phyloP scores from a whole-genome alignment of 2,888 invertebrate species.

The Scaptomyza cyrtandrae region DNA sequence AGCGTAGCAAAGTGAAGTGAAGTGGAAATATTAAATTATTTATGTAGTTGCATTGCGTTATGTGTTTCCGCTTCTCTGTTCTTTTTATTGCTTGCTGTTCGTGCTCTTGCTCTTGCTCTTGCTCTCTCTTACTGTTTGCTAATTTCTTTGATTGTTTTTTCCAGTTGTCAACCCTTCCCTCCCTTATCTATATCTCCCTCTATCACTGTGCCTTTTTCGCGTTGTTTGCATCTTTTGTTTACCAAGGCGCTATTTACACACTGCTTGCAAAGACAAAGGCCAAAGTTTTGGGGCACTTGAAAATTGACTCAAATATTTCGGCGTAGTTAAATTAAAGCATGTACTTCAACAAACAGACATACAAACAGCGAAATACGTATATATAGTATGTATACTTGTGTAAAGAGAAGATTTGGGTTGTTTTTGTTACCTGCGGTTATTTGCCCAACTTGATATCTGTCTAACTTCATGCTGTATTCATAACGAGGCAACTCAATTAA shows the following conservation, averaged over 20 bases:
- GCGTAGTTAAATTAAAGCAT: constrained; percentile 62
- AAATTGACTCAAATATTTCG: constrained; percentile 80
- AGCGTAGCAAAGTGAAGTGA: constrained; percentile 56
- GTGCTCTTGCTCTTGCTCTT: not conserved
- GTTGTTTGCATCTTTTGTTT: constrained; percentile 65
- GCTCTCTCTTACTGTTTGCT: constrained; percentile 69
- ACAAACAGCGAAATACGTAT: constrained; percentile 1
- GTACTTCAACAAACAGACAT: constrained; percentile 27
- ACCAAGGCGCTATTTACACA: constrained; percentile 72
- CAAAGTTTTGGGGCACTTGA: constrained; percentile 72
- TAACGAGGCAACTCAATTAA: constrained; percentile 76
- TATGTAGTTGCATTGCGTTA: constrained; percentile 80
- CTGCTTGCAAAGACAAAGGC: constrained; percentile 78
- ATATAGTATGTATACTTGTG: constrained; percentile 1
- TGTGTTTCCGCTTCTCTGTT: constrained; percentile 56
- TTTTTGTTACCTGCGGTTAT: constrained; percentile 71
- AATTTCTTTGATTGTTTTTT: constrained; percentile 80
- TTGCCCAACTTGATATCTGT: constrained; percentile 57
- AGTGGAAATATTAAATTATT: constrained; percentile 82
- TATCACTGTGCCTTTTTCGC: constrained; percentile 20
- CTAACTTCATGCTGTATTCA: constrained; percentile 68
- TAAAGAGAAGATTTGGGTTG: constrained; percentile 23
- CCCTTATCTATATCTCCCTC: constrained; percentile 12
- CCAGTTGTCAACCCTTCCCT: constrained; percentile 30
- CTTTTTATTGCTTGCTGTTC: constrained; percentile 51